Base-by-base conservation (phyloP, 2,888 invertebrate genomes). In the Hyalella azteca region DNA sequence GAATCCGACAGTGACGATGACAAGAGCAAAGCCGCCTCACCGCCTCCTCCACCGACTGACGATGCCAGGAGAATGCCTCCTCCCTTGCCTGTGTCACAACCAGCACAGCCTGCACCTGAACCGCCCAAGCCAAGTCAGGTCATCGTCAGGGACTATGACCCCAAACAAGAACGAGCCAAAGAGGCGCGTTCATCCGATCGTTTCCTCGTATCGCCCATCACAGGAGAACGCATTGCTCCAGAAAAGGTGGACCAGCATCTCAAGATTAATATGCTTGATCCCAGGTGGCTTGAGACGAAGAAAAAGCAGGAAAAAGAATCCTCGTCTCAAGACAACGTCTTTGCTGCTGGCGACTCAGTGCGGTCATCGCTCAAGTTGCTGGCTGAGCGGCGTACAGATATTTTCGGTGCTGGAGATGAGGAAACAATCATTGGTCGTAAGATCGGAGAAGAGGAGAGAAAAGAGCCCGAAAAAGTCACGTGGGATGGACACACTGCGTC, bases 371-470 rank as follows among this genome's bases (percentile, higher is more conserved):
- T 99, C 87, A 97, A 97, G 88, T 93, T 95, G 87, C 90, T 99
- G 86, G 99, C 99, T 0, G 98, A 99, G 88, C 92, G 99, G 85
- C 96, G 99, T 93, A 98, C 99, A 0, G 99, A 99, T 91, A 99
- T 99, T 89, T 99, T 99, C 90, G 99, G 99, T 89, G 95, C 96
- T 83, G 98, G 98, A 81, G 96, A 96, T 88, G 98, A 98, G 88
- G 99, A 99, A 91, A 98, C 98, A 0, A 95, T 96, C 36, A 99
- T 99, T 88, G 99, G 99, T 90, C 97, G 97, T 90, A 99, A 98
- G 90, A 94, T 97, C 83, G 96, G 96, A 1, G 96, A 96, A 87
- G 94, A 94, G 86, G 87, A 87, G 73, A 91, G 91, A 48, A 91
- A 92, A 85, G 93, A 95, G 86, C 95, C 95, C 86, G 96, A 96